Conservation (phyloP, 1,140 invertebrate genomes). For the Caenorhabditis latens region DNA sequence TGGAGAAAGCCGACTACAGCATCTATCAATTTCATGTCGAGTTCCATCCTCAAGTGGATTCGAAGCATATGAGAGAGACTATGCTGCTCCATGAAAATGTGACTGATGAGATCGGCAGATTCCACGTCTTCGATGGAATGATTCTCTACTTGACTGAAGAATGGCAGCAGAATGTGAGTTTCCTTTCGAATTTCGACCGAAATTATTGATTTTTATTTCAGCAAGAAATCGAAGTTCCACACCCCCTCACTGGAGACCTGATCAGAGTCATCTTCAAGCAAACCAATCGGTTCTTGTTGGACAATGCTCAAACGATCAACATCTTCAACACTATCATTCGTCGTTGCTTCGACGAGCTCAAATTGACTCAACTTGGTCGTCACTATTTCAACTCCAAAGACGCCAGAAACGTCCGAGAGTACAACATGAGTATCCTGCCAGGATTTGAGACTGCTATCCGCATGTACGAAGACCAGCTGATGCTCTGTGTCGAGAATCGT, state of each 20-base stretch:
- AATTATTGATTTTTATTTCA: background rate
- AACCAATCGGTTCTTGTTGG: conserved; percentile 54
- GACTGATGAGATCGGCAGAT: background rate
- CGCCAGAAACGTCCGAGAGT: background rate
- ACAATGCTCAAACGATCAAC: conserved; percentile 64
- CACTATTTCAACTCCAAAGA: conserved; percentile 59
- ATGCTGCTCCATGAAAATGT: conserved; percentile 21
- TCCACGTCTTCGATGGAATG: conserved; percentile 61
- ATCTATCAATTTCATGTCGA: conserved; percentile 59
- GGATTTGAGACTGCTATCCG: conserved; percentile 61
- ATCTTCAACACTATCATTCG: conserved; percentile 63
- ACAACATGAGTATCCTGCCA: conserved; percentile 46
- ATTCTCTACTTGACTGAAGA: conserved; percentile 57
- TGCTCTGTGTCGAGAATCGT: conserved; percentile 63
- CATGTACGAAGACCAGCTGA: conserved; percentile 57
- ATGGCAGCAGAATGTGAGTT: conserved; percentile 27
- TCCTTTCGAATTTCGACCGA: background rate
- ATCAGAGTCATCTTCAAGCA: conserved; percentile 51
- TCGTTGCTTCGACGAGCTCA: conserved; percentile 51
- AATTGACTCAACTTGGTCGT: conserved; percentile 51
- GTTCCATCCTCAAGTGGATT: conserved; percentile 59
- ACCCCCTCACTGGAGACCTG: conserved; percentile 1
- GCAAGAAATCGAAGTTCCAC: conserved; percentile 32
- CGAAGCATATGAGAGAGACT: conserved; percentile 1
- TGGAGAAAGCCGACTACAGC: conserved; percentile 1